Conservation (phyloP, 2,113 vertebrate genomes). For the Nerophis lumbriciformis region DNA sequence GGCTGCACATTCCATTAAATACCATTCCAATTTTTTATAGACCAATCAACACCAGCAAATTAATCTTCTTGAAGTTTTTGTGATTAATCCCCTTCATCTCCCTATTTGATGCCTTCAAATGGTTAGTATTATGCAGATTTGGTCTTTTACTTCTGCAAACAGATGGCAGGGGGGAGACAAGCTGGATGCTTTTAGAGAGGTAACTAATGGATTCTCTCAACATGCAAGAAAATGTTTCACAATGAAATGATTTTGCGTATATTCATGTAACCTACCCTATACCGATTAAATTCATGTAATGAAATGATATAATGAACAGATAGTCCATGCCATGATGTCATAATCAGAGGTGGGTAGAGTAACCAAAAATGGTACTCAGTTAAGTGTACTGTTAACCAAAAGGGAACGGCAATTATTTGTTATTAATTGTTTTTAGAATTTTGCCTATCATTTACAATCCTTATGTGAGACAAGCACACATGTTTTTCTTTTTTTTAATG, state of each 20-base stretch:
- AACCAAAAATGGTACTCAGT: too few species aligned
- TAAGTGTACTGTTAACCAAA: too few species aligned
- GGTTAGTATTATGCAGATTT: slow-evolving; percentile 49
- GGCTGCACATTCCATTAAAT: slow-evolving; percentile 43
- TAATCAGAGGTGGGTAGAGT: too few species aligned
- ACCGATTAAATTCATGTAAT: not conserved
- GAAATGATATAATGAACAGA: not conserved
- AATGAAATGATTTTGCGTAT: too few species aligned
- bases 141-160: slow-evolving; percentile 40
- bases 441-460: too few species aligned
- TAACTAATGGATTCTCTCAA: slow-evolving; percentile 21
- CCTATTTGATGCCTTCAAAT: slow-evolving; percentile 45
- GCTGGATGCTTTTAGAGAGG: slow-evolving; percentile 20
- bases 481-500: too few species aligned
- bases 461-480: too few species aligned
- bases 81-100: slow-evolving; percentile 45
- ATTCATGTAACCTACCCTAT: not conserved
- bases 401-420: too few species aligned
- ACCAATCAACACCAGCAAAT: slow-evolving; percentile 54
- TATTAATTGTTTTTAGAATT: too few species aligned
- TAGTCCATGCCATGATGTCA: not conserved
- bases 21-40: slow-evolving; percentile 45
- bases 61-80: slow-evolving; percentile 54
- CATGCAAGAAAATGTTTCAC: not conserved
- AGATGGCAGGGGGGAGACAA: slow-evolving; percentile 38